Conservation (phyloP, 1,140 invertebrate species). For the Thereuonema tuberculata region DNA sequence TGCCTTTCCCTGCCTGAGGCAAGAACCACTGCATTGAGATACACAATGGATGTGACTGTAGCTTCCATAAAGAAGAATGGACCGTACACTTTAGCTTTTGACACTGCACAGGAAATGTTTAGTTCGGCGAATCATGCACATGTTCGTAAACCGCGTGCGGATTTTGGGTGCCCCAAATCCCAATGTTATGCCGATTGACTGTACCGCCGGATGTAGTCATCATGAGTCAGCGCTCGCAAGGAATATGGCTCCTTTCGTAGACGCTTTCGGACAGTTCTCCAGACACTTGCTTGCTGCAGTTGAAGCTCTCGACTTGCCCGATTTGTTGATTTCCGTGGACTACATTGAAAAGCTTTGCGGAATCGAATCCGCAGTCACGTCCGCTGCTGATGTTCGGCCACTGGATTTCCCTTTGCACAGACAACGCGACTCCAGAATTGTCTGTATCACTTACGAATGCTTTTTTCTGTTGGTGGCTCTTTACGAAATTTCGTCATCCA, state of each 20-base stretch:
- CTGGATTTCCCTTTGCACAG: background rate
- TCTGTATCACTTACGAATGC: background rate
- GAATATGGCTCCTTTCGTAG: background rate
- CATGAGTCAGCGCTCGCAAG: too few species aligned
- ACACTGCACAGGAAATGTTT: too few species aligned
- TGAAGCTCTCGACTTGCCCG: background rate
- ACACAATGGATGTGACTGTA: too few species aligned
- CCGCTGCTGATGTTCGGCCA: background rate
- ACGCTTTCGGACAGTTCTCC: background rate
- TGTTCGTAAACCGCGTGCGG: too few species aligned
- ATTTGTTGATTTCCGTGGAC: background rate
- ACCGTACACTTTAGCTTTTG: too few species aligned
- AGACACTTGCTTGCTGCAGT: background rate
- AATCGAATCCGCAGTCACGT: background rate
- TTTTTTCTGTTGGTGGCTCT: background rate
- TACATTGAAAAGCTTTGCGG: background rate
- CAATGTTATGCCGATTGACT: too few species aligned
- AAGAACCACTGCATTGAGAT: too few species aligned
- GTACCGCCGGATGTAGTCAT: too few species aligned
- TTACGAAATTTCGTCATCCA: background rate
- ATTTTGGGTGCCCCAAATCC: too few species aligned
- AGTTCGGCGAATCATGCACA: too few species aligned
- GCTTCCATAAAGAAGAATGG: too few species aligned
- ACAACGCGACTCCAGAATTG: background rate
- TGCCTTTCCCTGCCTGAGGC: too few species aligned